Base-by-base conservation (phyloP, 2,113 vertebrate genomes). In the Clupea harengus region DNA sequence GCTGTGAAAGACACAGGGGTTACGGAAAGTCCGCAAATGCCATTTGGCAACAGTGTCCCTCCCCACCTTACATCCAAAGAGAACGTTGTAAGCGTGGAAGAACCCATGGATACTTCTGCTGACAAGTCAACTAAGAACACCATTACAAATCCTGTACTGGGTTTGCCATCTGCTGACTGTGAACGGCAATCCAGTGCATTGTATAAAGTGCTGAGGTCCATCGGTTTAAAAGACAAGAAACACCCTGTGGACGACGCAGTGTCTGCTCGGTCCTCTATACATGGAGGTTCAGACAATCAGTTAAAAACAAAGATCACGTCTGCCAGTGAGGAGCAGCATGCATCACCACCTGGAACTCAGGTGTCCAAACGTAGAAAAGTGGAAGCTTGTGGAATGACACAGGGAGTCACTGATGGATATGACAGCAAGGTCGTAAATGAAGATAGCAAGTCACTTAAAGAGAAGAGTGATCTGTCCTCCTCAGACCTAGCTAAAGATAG, bases 121-220 rank as follows among this genome's bases (percentile, higher is more conserved):
- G 78, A 46, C n/a, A 80, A 85, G 49, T 72, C 45, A 46, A 25
- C 18, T 25, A n/a, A 17, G 45, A 32, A 87, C 47, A 20, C 39
- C 44, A 46, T 46, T 81, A 57, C 60, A 60, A 28, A 44, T n/a
- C 83, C 72, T 78, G 72, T 67, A 20, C 8, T 17, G 45, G 25
- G 17, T 6, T 32, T 50, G 44, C 44, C 32, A 22, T 86, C 81
- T 50, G 32, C 52, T 60, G 39, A 50, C 45, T 86, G 72, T 86
- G 86, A 91, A 45, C 88, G 87, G 13, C 92, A 92, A 46, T 91
- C 92, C 0, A 90, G 81, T 86, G 92, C 90, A 10, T 88, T 95
- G 25, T 91, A 90, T 82, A 95, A 94, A 92, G 92, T 95, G 44
- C 93, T 96, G 2, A 91, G 94, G 18, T 95, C 93, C 6, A 92